These are phyloP conservation scores for Incurvaria masculella DNA, from an alignment of 2,888 invertebrate genomes.

Conservation along the genomic window DNA sequence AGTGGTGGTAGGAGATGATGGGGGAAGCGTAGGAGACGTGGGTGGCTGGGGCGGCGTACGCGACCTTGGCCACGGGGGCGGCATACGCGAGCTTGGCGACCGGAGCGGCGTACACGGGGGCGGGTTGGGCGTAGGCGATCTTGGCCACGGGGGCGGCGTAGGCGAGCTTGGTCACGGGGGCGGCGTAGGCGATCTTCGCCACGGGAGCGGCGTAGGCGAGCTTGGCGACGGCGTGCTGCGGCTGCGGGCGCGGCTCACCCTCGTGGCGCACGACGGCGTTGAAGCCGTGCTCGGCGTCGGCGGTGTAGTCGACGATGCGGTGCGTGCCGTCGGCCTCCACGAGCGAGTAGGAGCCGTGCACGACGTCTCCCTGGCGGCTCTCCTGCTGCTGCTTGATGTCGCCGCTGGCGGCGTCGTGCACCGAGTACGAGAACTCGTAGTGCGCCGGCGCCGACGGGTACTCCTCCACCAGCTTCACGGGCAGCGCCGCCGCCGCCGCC, in stretches of 20 bases:
- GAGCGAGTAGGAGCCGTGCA: conserved; percentile 48
- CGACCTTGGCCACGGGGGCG: conserved; percentile 17
- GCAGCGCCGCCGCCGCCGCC: conserved; percentile 24
- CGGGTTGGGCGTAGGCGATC: conserved; percentile 13
- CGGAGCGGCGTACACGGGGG: conserved; percentile 15
- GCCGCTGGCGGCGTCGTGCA: conserved; percentile 41
- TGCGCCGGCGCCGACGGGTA: conserved; percentile 37
- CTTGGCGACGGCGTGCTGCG: conserved; percentile 18
- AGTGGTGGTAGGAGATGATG: conserved; percentile 30
- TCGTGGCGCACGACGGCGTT: conserved; percentile 46
- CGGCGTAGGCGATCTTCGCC: conserved; percentile 7
- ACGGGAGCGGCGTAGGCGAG: conserved; percentile 16
- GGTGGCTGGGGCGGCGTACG: conserved; percentile 8
- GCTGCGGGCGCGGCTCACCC: conserved; percentile 29
- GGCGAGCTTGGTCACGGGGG: conserved; percentile 6
- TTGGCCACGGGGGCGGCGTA: conserved; percentile 9
- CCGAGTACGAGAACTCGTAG: conserved; percentile 45
- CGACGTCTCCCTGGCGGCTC: conserved; percentile 37
- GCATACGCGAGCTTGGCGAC: conserved; percentile 18
- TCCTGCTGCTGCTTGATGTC: conserved; percentile 49
- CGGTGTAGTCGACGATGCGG: too few species aligned
- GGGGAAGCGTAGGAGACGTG: too few species aligned
- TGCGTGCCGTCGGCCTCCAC: conserved; percentile 45
- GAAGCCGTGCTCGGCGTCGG: conserved; percentile 42
- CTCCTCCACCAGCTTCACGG: conserved; percentile 32